These are phyloP conservation scores for Fregetta grallaria DNA, from an alignment of 2,113 vertebrate genomes.

Conservation along the genomic window DNA sequence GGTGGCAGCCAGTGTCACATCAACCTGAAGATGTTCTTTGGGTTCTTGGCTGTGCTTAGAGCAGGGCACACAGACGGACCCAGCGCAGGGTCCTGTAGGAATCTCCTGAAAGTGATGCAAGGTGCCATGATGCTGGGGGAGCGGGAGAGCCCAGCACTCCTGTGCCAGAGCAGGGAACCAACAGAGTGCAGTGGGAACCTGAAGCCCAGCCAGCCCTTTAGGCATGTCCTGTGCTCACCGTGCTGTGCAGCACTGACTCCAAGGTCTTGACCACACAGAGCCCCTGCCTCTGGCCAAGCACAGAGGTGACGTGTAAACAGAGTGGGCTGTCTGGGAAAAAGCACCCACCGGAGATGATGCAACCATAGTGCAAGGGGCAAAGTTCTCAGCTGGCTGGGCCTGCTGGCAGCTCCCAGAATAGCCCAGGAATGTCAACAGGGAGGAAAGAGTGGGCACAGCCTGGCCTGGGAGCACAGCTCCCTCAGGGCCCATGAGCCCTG, in stretches of 20 bases:
- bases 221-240: not conserved
- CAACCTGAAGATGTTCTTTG: not conserved
- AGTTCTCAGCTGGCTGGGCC: constrained; percentile 34
- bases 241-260: not conserved
- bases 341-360: constrained; percentile 44
- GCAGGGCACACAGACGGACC: not conserved
- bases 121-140: accelerated
- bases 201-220: not conserved
- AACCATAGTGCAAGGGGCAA: not conserved
- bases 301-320: constrained; percentile 63
- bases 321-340: constrained; percentile 70
- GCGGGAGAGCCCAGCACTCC: not conserved
- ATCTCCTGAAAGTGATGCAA: accelerated
- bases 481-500: not conserved
- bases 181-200: not conserved
- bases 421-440: constrained; percentile 63
- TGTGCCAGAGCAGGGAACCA: not conserved
- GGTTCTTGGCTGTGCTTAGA: not conserved
- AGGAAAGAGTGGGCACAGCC: not conserved
- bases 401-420: constrained; percentile 69
- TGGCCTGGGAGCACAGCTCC: not conserved
- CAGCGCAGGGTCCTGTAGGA: not conserved
- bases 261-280: constrained; percentile 41
- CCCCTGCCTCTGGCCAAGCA: constrained; percentile 3
- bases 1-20: not conserved